Conservation (phyloP, 1,140 invertebrate genomes). For the Trichoplusia ni region DNA sequence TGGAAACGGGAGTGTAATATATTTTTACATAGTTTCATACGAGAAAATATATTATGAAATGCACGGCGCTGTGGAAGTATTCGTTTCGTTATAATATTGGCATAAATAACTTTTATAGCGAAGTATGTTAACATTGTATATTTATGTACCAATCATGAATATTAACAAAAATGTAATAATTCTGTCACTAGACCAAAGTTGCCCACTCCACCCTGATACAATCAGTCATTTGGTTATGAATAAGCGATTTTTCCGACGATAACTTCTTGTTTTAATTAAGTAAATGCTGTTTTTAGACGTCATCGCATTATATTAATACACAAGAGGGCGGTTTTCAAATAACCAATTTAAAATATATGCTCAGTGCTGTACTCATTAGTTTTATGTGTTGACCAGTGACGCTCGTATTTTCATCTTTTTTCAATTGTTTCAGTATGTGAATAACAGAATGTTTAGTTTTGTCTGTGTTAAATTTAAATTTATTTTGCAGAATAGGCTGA, state of each 20-base stretch:
- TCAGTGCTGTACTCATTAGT: not conserved
- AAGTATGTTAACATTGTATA: not conserved
- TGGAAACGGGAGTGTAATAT: too few relatives aligned
- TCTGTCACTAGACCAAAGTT: not conserved
- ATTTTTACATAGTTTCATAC: too few relatives aligned
- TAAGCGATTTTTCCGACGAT: conserved; percentile 28
- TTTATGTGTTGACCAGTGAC: not conserved
- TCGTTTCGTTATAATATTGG: too few relatives aligned
- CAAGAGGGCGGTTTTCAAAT: conserved; percentile 2
- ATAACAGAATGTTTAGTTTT: too few relatives aligned
- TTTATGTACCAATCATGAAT: not conserved
- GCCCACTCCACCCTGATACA: conserved; percentile 9
- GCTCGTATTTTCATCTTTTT: not conserved
- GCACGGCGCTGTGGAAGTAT: too few relatives aligned
- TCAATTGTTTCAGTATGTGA: not conserved
- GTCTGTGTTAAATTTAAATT: too few relatives aligned
- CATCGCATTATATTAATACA: not conserved
- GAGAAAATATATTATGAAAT: too few relatives aligned
- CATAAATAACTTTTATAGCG: too few relatives aligned
- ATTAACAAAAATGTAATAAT: conserved; percentile 7
- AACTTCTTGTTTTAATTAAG: conserved; percentile 22
- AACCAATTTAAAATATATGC: not conserved
- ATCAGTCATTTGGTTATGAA: conserved; percentile 38
- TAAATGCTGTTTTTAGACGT: conserved; percentile 24
- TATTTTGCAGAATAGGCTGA: too few relatives aligned